Base-by-base conservation (phyloP, 2,888 invertebrate species). In the Cryptophagus acutangulus region DNA sequence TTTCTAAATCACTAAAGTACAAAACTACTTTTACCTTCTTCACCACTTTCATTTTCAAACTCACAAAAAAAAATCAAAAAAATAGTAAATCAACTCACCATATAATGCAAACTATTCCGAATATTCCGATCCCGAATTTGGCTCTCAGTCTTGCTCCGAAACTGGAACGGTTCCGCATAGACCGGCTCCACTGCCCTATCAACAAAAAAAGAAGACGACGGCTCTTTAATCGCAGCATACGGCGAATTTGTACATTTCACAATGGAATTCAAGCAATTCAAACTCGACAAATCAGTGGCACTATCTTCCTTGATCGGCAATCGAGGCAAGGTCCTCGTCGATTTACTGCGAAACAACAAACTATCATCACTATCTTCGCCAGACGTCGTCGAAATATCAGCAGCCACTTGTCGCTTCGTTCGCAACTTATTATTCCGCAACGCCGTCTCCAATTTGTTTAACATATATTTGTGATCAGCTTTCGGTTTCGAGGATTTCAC, bases 381-480 rank as follows among this genome's bases (percentile, higher is more conserved):
- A 2, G 66, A 66, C 3, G 58, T 61, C 8, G 59, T 59, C 3
- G 57, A 56, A 5, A 56, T 46, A 10, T 57, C 57, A 12, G 41
- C 41, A 53, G 56, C 60, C 8, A 41, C 41, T 33, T 53, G 52
- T 39, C 55, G 58, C 41, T 57, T 51, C 28, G 54, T 40, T 40
- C 55, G 54, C 6, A 67, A 50, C 51, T 67, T 69, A 44, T 75
- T 73, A 3, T 75, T 76, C 36, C 74, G 69, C 38, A 81, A 59
- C 0, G 77, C 79, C 44, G 73, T 73, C 60, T 82, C 81, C 0
- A 82, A 62, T 54, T 81, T 82, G 50, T 77, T 76, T 0, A 82
- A 62, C 78, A 81, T 82, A 46, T 80, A 74, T 60, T 78, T 77
- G 0, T 81, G 73, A 52, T 79, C 78, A 10, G 46, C 44, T 35